Conservation (phyloP, 92 coral and sea anemone genomes). For the Pocillopora grandis region DNA sequence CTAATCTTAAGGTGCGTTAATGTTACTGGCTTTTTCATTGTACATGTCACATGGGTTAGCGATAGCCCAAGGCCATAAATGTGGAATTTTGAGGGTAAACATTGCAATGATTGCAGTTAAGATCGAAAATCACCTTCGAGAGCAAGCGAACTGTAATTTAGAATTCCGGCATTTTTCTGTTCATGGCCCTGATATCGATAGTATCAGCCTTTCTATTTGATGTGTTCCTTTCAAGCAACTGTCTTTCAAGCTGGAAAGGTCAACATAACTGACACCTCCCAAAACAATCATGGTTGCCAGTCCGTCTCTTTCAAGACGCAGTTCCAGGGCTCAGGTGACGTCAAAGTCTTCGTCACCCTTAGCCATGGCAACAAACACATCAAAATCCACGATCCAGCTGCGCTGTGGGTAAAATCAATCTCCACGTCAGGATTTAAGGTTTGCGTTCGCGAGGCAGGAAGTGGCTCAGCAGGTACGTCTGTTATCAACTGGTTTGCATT, state of each 20-base stretch:
- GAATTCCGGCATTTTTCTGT: too few species aligned
- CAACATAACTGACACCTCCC: conserved; percentile 18
- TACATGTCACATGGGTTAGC: too few species aligned
- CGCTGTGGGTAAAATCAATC: conserved; percentile 40
- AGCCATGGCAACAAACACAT: conserved; percentile 42
- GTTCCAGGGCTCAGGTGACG: conserved; percentile 32
- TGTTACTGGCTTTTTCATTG: too few species aligned
- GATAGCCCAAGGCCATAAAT: too few species aligned
- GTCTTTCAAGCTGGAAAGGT: conserved; percentile 45
- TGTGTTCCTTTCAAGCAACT: not conserved
- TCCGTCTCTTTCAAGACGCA: conserved; percentile 32
- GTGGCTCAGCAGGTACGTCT: conserved; percentile 35
- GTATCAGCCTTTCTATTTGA: not conserved
- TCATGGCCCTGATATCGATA: not conserved
- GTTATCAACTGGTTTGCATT: conserved; percentile 51
- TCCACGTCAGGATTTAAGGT: conserved; percentile 48
- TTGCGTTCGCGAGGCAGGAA: conserved; percentile 48
- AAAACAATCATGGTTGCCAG: conserved; percentile 32
- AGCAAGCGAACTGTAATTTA: too few species aligned
- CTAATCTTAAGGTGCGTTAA: too few species aligned
- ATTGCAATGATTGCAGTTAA: too few species aligned
- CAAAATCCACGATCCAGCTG: conserved; percentile 54
- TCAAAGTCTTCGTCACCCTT: conserved; percentile 28
- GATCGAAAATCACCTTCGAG: too few species aligned
- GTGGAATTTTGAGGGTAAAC: too few species aligned